A percentile compares a stretch with the other conserved stretches of the same genome.
phyloP scores from a whole-genome alignment of 1,140 invertebrate species.

The Anthonomus grandis region DNA sequence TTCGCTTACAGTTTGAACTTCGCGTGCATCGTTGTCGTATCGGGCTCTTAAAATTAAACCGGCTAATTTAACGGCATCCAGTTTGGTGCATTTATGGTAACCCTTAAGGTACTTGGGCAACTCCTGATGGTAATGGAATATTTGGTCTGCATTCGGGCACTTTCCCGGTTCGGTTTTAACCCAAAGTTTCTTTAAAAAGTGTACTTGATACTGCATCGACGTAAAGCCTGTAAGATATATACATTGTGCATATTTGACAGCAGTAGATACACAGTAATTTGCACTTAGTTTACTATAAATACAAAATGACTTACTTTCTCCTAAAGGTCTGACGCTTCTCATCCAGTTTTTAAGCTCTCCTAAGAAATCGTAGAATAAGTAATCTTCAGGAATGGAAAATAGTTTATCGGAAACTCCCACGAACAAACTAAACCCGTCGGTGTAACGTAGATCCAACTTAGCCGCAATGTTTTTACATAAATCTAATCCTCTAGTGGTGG shows the following conservation, averaged over 20 bases:
- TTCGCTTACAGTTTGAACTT: constrained; percentile 19
- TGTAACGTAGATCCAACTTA: constrained; percentile 68
- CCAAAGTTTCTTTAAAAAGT: constrained; percentile 98
- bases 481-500: constrained; percentile 79
- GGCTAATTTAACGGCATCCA: constrained; percentile 76
- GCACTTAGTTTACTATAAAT: no score
- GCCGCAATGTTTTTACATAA: constrained; percentile 79
- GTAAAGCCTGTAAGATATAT: no score
- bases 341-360: constrained; percentile 85
- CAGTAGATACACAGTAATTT: background rate
- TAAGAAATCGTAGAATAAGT: constrained; percentile 96
- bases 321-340: constrained; percentile 69
- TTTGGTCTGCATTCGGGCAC: constrained; percentile 85
- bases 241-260: background rate
- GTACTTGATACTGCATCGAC: constrained; percentile 89
- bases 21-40: constrained; percentile 63
- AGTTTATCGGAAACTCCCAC: constrained; percentile 92
- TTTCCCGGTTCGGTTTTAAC: constrained; percentile 83
- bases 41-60: constrained; percentile 78
- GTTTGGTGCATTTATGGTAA: constrained; percentile 77
- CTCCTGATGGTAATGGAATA: constrained; percentile 95
- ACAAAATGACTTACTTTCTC: constrained; percentile 61
- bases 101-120: constrained; percentile 87
- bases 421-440: constrained; percentile 88
- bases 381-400: constrained; percentile 86